Evolutionary conservation across 2,113 vertebrate genomes (phyloP).

Genomic region (Ailurus styani): DNA sequence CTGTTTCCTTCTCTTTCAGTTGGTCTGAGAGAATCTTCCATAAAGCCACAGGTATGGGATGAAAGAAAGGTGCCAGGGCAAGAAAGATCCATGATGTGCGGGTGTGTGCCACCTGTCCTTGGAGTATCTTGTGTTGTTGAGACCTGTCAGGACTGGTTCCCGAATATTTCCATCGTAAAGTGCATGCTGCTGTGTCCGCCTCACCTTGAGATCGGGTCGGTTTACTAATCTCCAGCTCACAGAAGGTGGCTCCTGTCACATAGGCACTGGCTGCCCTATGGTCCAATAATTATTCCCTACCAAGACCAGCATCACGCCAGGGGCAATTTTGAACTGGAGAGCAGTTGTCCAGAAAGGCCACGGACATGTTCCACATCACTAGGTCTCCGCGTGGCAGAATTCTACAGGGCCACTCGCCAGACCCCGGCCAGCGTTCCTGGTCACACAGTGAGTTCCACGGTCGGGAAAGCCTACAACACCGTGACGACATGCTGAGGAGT

Average conservation of each 20-base stretch:
- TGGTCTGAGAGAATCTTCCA: not conserved
- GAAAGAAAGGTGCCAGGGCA: not conserved
- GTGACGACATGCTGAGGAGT: too few relatives aligned
- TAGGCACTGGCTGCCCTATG: fast-evolving
- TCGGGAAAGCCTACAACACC: fast-evolving
- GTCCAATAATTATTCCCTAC: not conserved
- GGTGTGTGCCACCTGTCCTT: not conserved
- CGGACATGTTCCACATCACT: not conserved
- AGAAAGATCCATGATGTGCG: not conserved
- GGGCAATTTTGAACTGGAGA: not conserved
- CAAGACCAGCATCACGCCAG: too few relatives aligned
- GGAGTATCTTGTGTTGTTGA: not conserved
- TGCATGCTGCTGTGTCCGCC: not conserved
- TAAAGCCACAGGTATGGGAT: not conserved
- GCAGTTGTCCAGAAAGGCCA: not conserved
- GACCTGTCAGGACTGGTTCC: not conserved
- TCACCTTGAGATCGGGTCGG: not conserved
- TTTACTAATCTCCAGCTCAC: not conserved
- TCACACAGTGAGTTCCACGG: fast-evolving
- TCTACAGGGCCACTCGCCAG: fast-evolving
- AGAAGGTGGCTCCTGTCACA: not conserved
- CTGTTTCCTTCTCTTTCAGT: not conserved
- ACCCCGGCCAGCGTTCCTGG: not conserved
- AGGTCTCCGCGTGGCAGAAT: not conserved
- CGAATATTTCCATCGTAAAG: not conserved